Base-by-base conservation (phyloP, 2,113 vertebrate genomes). In the Cyanoliseus patagonus region DNA sequence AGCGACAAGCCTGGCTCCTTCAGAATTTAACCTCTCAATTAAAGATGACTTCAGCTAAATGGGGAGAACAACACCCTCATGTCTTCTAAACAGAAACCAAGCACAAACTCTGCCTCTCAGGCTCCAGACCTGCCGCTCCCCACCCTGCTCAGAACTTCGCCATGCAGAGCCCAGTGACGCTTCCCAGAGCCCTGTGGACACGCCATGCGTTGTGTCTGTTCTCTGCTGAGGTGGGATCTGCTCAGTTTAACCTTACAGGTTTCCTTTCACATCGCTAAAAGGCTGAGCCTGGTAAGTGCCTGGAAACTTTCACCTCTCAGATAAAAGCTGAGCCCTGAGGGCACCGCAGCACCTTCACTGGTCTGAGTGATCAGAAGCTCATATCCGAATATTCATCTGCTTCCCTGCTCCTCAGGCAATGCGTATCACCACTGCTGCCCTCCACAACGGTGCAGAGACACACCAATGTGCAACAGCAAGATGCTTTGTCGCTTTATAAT, bases 321-420 rank as follows among this genome's bases (percentile, higher is more conserved):
- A 57, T n/a, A 31, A 41, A 11, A 33, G 51, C 77, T 20, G 67
- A 90, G 37, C 37, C 28, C 47, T 14, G 5, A 1, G 51, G 83
- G 37, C 49, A 35, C 13, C 0, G 3, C 39, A 39, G 78, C 61
- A 57, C 55, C 46, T 78, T 49, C 46, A 16, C 6, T 16, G 23
- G n/a, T 35, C 52, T 22, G 46, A 78, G 62, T 0, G 4, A 76
- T 18, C 51, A 33, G 66, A 53, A 78, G n/a, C 78, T 69, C 74
- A 61, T 3, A 72, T 4, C 47, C 1, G 0, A 67, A 72, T 17
- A 13, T 18, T 28, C 51, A 10, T 1, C 0, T 0, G 1, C 20
- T 20, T 46, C 25, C n/a, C 55, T 30, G 53, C 28, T 81, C 64
- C 84, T 52, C 27, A 2, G 44, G 81, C 68, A 53, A 27, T 0